Percentiles rank a stretch among this genome's conserved stretches.
Conservation (phyloP, 2,797 vertebrate genomes). For the Enteromius unitaeniatus region DNA sequence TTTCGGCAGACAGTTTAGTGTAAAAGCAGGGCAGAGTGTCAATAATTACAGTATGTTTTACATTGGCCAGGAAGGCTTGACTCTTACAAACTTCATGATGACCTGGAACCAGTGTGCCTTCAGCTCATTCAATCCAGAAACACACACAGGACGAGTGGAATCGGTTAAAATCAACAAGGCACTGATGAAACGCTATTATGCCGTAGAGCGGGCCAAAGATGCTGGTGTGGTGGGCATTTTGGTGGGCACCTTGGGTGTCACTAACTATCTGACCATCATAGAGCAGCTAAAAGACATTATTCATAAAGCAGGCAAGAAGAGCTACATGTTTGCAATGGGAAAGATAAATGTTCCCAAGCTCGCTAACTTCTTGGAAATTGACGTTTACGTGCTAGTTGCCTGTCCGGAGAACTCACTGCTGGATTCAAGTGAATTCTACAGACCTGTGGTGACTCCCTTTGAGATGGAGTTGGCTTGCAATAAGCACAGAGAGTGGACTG, state of each 20-base stretch:
- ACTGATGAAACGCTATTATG: constrained; percentile 89
- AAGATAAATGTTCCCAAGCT: constrained; percentile 92
- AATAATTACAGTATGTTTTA: constrained; percentile 78
- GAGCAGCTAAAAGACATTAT: constrained; percentile 85
- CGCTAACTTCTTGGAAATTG: constrained; percentile 94
- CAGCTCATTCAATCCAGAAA: constrained; percentile 86
- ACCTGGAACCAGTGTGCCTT: constrained; percentile 87
- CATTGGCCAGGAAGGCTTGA: constrained; percentile 80
- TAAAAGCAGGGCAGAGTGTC: constrained; percentile 66
- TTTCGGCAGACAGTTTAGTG: constrained; percentile 75
- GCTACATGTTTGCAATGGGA: constrained; percentile 93
- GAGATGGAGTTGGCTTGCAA: constrained; percentile 98
- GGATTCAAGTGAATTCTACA: constrained; percentile 85
- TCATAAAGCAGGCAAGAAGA: constrained; percentile 86
- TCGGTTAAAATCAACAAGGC: constrained; percentile 80
- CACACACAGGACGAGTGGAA: constrained; percentile 75
- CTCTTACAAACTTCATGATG: constrained; percentile 88
- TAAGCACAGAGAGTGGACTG: constrained; percentile 85
- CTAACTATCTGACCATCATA: constrained; percentile 83
- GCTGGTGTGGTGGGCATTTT: constrained; percentile 91
- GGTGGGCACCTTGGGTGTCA: constrained; percentile 90
- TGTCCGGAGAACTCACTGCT: constrained; percentile 91
- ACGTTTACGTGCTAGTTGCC: constrained; percentile 91
- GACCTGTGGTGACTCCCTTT: constrained; percentile 88
- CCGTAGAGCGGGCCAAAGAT: constrained; percentile 91